Base-by-base conservation (phyloP, 2,797 vertebrate species). In the Chloroceryle amazona region DNA sequence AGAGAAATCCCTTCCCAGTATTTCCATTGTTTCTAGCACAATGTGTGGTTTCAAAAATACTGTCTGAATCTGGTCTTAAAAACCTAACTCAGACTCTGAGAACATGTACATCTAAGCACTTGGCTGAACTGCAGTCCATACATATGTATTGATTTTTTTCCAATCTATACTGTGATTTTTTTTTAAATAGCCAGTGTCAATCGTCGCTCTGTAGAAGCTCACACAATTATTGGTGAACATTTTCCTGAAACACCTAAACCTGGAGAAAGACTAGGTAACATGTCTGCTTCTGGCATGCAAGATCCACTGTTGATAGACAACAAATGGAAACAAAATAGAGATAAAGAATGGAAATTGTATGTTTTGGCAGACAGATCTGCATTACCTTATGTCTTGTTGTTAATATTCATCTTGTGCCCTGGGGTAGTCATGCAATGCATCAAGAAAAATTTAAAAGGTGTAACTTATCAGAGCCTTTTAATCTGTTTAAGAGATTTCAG, bases 351-450 rank as follows among this genome's bases (percentile, higher is more conserved):
- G 57, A 65, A 39, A 42, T 4, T 8, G 23, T 58, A 66, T 54
- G 7, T 57, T 79, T 87, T 94, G 55, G 47, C 57, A 85, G 41
- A 84, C 10, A 52, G 31, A 74, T 86, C 41, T 80, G 63, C 17
- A 17, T 89, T 94, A 81, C 39, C 37, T 85, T 85, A 39, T 49
- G 82, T 13, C 31, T 60, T 49, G 54, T 62, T 90, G 73, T 79
- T 94, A 71, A 71, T 73, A 96, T 76, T 90, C 37, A 71, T 90
- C 54, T 78, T 85, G 63, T 93, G 83, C 52, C 78, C 79, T 79
- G 21, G 26, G 57, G 39, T 35, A 91, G 26, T 57, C 52, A 70
- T 47, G 74, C 16, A 93, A 66, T 60, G 21, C 31, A 89, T 47
- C 16, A 63, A 85, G 76, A 76, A 92, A 80, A 82, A 37, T 35